Evolutionary conservation across 2,113 vertebrate species (phyloP).

Genomic region (Gadus chalcogrammus): DNA sequence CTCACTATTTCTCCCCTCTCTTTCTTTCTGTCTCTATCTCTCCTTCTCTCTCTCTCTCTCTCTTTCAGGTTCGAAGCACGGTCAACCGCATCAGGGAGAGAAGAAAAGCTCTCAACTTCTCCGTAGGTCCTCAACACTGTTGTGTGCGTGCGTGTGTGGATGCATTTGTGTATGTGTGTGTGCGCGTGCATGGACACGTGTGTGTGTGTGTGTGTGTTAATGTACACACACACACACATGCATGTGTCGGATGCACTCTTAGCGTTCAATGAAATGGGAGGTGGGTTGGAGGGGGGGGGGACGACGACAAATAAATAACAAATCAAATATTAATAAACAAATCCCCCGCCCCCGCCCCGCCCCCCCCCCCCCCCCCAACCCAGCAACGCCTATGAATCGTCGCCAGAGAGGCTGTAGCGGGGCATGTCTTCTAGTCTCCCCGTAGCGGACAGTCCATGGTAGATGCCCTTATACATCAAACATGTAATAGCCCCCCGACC

Average conservation of each 20-base stretch:
- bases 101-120: slow-evolving; percentile 76
- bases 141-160: slow-evolving; percentile 16
- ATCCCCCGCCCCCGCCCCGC: background rate
- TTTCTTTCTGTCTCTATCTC: background rate
- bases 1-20: background rate
- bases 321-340: slow-evolving; percentile 17
- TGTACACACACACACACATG: no score
- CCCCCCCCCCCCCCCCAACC: background rate
- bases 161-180: no score
- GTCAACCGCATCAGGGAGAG: slow-evolving; percentile 78
- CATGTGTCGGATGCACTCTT: background rate
- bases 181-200: no score
- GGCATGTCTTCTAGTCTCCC: slow-evolving; percentile 32
- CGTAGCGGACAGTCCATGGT: slow-evolving; percentile 55
- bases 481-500: slow-evolving; percentile 35
- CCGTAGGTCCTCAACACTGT: slow-evolving; percentile 56
- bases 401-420: slow-evolving; percentile 41
- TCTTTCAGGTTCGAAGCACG: slow-evolving; percentile 72
- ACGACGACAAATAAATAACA: no score
- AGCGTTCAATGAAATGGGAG: no score
- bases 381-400: slow-evolving; percentile 46
- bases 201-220: background rate
- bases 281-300: no score
- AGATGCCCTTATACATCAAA: slow-evolving; percentile 70
- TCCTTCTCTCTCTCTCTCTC: slow-evolving; percentile 14